A percentile compares a stretch with the other conserved stretches of the same genome.
phyloP scores from a whole-genome alignment of 2,113 vertebrate species.

The Bujurquina vittata region DNA sequence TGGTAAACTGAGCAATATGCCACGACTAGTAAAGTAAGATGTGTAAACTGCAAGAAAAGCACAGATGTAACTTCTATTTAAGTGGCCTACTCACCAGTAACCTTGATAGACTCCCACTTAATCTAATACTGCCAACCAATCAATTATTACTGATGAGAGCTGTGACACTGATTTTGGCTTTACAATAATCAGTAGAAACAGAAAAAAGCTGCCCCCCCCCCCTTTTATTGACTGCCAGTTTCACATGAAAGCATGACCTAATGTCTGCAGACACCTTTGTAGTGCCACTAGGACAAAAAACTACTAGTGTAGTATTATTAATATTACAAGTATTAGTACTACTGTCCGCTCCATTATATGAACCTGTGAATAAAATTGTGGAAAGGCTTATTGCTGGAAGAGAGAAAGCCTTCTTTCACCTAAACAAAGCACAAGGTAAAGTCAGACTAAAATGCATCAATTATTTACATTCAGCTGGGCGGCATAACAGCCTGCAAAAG shows the following conservation, averaged over 20 bases:
- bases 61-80: neutral
- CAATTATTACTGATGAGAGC: neutral
- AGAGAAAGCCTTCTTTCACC: neutral
- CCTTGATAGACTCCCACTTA: neutral
- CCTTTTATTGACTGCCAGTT: neutral
- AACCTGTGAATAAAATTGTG: neutral
- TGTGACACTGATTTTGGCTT: neutral
- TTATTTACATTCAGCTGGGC: conserved; percentile 34
- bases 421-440: conserved; percentile 12
- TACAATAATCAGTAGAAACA: neutral
- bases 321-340: neutral
- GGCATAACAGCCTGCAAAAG: neutral
- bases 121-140: neutral
- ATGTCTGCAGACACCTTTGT: neutral
- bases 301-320: neutral
- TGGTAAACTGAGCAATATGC: too few relatives aligned
- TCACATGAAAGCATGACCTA: neutral
- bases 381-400: neutral
- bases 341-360: neutral
- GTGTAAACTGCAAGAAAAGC: too few relatives aligned
- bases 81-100: neutral
- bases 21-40: too few relatives aligned
- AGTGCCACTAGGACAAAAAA: neutral
- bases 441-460: conserved; percentile 35
- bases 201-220: neutral